Evolutionary conservation across 2,888 invertebrate species (phyloP).

Genomic region (Agelastica alni): DNA sequence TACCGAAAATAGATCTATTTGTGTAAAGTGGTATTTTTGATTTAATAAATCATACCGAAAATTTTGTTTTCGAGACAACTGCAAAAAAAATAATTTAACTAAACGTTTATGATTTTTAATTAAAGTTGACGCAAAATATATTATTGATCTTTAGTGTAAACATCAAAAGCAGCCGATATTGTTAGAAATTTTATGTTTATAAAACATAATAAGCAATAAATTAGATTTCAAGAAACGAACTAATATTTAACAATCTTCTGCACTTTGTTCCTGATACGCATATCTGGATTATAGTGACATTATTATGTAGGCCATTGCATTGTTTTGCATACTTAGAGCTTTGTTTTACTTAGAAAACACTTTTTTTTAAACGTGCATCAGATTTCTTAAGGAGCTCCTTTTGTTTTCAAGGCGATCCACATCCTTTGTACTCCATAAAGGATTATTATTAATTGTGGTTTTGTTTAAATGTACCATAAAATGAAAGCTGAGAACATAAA

Average conservation of each 20-base stretch:
- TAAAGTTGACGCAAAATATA: too few relatives aligned
- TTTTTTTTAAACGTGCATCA: constrained; percentile 7
- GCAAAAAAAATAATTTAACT: too few relatives aligned
- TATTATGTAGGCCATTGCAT: constrained; percentile 25
- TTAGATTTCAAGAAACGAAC: constrained; percentile 10
- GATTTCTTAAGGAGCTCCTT: constrained; percentile 29
- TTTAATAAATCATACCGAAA: too few relatives aligned
- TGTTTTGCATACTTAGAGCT: constrained; percentile 21
- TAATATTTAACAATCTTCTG: constrained; percentile 8
- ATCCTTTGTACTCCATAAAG: constrained; percentile 26
- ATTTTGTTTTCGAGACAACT: too few relatives aligned
- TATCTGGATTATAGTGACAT: constrained; percentile 12
- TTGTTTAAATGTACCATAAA: constrained; percentile 26
- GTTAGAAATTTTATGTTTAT: too few relatives aligned
- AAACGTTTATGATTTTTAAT: too few relatives aligned
- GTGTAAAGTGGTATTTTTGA: too few relatives aligned
- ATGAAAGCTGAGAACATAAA: constrained; percentile 9
- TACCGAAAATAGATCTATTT: too few relatives aligned
- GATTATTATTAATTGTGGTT: constrained; percentile 26
- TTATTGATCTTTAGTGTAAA: too few relatives aligned
- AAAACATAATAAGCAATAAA: background rate
- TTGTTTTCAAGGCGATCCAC: constrained; percentile 31
- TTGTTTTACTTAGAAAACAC: constrained; percentile 18
- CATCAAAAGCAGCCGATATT: too few relatives aligned
- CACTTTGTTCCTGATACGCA: constrained; percentile 6